Evolutionary conservation across 2,888 invertebrate species (phyloP).

Genomic region (Eupithecia pulchellata): DNA sequence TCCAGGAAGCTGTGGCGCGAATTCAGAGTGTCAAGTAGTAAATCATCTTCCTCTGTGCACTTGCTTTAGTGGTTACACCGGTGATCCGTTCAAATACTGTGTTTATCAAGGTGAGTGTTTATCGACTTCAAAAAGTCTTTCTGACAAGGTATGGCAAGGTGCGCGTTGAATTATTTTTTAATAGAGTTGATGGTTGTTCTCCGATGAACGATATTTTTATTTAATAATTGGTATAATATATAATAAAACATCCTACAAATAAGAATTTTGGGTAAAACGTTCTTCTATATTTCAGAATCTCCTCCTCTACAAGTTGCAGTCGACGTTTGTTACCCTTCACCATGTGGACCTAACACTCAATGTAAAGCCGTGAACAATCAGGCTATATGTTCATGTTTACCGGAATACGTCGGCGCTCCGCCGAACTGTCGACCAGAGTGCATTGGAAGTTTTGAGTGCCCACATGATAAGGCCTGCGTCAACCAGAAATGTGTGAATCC

Average conservation of each 20-base stretch:
- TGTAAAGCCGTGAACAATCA: slow-evolving; percentile 89
- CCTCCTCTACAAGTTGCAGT: slow-evolving; percentile 81
- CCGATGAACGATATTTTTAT: not conserved
- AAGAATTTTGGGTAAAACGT: not conserved
- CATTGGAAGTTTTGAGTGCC: slow-evolving; percentile 88
- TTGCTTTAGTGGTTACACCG: slow-evolving; percentile 88
- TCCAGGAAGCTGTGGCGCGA: slow-evolving; percentile 90
- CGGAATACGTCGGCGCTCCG: slow-evolving; percentile 88
- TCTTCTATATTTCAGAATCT: slow-evolving; percentile 62
- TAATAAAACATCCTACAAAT: not conserved
- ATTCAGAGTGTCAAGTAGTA: slow-evolving; percentile 90
- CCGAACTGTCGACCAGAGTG: slow-evolving; percentile 92
- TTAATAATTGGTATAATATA: not conserved
- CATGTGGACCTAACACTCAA: slow-evolving; percentile 91
- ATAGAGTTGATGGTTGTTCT: not conserved
- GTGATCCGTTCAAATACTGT: slow-evolving; percentile 91
- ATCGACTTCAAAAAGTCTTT: not conserved
- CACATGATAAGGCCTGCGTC: slow-evolving; percentile 87
- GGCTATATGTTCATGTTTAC: slow-evolving; percentile 89
- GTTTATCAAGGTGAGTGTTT: slow-evolving; percentile 73
- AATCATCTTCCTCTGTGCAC: slow-evolving; percentile 89
- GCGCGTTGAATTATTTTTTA: not conserved
- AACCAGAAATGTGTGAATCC: slow-evolving; percentile 90
- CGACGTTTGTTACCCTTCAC: slow-evolving; percentile 89
- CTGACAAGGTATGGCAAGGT: too few relatives aligned